phyloP scores from a whole-genome alignment of 2,888 invertebrate genomes.

The Scaptomyza flava region DNA sequence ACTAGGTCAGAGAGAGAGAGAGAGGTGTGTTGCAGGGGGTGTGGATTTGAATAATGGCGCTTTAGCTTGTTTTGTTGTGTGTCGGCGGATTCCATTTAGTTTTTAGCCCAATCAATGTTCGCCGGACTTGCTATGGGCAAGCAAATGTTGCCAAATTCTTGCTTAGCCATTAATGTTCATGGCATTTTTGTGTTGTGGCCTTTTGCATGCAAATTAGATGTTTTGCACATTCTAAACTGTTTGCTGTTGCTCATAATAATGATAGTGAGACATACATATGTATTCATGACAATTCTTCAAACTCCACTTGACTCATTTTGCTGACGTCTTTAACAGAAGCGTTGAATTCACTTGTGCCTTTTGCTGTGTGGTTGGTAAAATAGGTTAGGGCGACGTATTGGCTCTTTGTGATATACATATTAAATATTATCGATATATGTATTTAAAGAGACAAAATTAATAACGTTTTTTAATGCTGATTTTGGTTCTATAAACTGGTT shows the following conservation, averaged over 20 bases:
- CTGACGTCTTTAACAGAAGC: not conserved
- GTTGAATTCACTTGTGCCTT: not conserved
- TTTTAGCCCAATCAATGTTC: constrained; percentile 29
- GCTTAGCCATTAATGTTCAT: constrained; percentile 48
- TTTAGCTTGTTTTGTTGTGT: constrained; percentile 5
- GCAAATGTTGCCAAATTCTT: constrained; percentile 30
- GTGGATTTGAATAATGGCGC: not conserved
- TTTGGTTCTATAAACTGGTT: too few species aligned
- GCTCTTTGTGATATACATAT: too few species aligned
- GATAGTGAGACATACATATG: constrained; percentile 17
- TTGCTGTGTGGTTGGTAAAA: not conserved
- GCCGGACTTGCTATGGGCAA: constrained; percentile 2
- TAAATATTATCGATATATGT: too few species aligned
- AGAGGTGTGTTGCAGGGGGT: not conserved
- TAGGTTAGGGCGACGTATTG: too few species aligned
- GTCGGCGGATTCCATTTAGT: constrained; percentile 46
- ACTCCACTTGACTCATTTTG: constrained; percentile 30
- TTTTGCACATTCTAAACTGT: constrained; percentile 52
- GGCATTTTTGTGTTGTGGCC: constrained; percentile 24
- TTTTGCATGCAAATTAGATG: constrained; percentile 63
- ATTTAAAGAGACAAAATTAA: too few species aligned
- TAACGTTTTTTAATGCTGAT: too few species aligned
- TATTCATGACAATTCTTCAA: not conserved
- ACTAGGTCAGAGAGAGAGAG: constrained; percentile 36
- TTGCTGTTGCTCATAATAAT: constrained; percentile 35